Percentiles rank a stretch among this genome's conserved stretches.
Conservation (phyloP, 2,888 invertebrate genomes). For the Xestia rhomboidea region DNA sequence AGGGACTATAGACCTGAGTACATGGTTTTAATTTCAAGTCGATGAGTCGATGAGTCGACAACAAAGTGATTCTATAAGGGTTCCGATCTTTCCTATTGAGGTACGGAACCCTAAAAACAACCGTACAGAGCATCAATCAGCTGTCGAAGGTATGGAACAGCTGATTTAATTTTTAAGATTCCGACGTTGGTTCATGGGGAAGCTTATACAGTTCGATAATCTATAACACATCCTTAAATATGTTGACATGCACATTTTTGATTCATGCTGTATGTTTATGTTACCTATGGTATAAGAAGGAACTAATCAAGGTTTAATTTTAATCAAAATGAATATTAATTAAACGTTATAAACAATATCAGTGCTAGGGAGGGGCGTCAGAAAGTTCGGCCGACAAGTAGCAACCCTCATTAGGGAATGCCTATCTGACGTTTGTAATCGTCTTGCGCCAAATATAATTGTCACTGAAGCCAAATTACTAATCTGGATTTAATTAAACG, state of each 20-base stretch:
- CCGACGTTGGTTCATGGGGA: not conserved
- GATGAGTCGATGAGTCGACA: too few relatives aligned
- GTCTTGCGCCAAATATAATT: conserved; percentile 66
- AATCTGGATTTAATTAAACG: conserved; percentile 74
- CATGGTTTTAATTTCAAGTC: too few relatives aligned
- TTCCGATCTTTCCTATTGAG: too few relatives aligned
- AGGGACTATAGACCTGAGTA: too few relatives aligned
- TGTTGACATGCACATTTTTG: not conserved
- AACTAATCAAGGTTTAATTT: conserved; percentile 19
- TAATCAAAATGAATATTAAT: conserved; percentile 50
- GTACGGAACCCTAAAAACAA: too few relatives aligned
- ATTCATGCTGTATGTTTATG: not conserved
- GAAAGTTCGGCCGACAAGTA: conserved; percentile 64
- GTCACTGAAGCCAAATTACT: conserved; percentile 68
- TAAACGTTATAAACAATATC: conserved; percentile 45
- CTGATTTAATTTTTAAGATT: not conserved
- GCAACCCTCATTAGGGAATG: conserved; percentile 72
- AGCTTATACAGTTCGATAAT: not conserved
- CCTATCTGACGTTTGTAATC: conserved; percentile 68
- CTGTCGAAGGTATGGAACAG: not conserved
- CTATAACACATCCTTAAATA: not conserved
- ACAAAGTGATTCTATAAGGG: too few relatives aligned
- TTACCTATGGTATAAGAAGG: not conserved
- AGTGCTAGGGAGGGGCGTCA: conserved; percentile 18
- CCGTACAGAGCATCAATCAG: not conserved